Conservation (phyloP, 2,888 invertebrate genomes). For the Hymenopus coronatus region DNA sequence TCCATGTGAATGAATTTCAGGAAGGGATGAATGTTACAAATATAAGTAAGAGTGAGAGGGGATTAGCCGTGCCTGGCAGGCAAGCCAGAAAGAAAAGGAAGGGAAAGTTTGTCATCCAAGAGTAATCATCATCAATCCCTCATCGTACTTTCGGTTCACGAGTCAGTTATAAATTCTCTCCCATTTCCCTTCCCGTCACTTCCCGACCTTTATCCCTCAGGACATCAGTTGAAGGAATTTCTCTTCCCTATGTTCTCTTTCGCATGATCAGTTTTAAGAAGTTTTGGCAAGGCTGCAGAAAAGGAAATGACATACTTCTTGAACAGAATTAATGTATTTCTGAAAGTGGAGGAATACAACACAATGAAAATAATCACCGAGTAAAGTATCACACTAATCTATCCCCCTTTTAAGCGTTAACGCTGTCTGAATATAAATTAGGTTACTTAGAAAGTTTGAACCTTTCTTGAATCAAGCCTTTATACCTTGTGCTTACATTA, state of each 20-base stretch:
- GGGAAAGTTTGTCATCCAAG: neutral
- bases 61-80: neutral
- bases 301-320: neutral
- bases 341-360: neutral
- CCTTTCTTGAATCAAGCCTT: too few relatives aligned
- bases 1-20: too few relatives aligned
- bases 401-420: too few relatives aligned
- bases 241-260: neutral
- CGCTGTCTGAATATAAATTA: too few relatives aligned
- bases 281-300: neutral
- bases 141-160: neutral
- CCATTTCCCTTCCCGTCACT: neutral
- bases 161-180: neutral
- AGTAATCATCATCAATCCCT: neutral
- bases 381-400: too few relatives aligned
- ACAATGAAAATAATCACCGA: too few relatives aligned
- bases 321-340: neutral
- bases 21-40: neutral
- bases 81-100: neutral
- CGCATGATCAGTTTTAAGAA: neutral
- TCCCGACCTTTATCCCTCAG: neutral
- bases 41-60: too few relatives aligned
- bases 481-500: too few relatives aligned
- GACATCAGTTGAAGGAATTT: neutral
- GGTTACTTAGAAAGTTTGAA: too few relatives aligned